Base-by-base conservation (phyloP, 2,113 vertebrate genomes). In the Pseudonaja textilis region DNA sequence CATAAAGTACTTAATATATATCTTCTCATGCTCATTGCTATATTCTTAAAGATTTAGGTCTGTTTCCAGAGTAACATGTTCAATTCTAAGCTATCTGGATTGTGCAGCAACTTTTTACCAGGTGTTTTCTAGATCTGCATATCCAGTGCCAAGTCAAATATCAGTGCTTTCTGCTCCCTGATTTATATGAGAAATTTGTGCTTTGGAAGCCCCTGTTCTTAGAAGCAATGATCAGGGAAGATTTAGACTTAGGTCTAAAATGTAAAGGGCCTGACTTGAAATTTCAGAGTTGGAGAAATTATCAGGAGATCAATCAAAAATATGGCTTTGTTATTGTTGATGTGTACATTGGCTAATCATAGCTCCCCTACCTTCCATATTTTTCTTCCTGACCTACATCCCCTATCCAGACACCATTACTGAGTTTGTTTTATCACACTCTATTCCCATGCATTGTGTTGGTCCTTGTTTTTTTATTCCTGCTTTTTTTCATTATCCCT, bases 11-110 rank as follows among this genome's bases (percentile, higher is more conserved):
- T 86, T 16, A 95, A 20, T 94, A 94, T 69, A 47, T 91, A 57
- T 95, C n/a, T 96, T 95, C 94, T 55, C 42, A 90, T 61, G 87
- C 89, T 94, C n/a, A 4, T 50, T 94, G 50, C 29, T 39, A 47
- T 91, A 93, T 92, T 95, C 59, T 92, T 55, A 94, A 95, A 92
- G 5, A 42, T 26, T 92, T 96, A 52, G 57, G 91, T 34, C 74
- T 91, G 8, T 88, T 94, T 69, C 52, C 55, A 85, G 64, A 94
- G 42, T 50, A 95, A 52, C 89, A 64, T 55, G 54, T 74, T 0
- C 92, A 94, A 89, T 93, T 81, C 91, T 93, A 52, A 42, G 90
- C 87, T 90, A 59, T 89, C 85, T 87, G 3, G 39, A 86, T 23
- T 47, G 12, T 85, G 16, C 16, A 93, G 3, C 25, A 85, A 39